Conservation (phyloP, 1,140 invertebrate genomes). For the Anoplolepis gracilipes region DNA sequence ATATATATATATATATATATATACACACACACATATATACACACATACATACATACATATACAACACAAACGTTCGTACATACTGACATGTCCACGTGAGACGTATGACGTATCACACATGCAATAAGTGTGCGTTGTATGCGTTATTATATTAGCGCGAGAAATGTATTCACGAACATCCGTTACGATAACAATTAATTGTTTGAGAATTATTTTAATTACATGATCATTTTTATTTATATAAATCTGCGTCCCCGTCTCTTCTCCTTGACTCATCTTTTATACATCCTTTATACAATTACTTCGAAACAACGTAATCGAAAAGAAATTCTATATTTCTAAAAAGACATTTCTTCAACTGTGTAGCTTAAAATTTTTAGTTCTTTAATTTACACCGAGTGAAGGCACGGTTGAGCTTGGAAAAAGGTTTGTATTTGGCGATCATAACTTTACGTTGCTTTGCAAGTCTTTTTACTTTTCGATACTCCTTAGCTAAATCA, state of each 20-base stretch:
- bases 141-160: slow-evolving; percentile 51
- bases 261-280: slow-evolving; percentile 1
- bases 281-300: neutral
- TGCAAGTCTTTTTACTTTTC: slow-evolving; percentile 7
- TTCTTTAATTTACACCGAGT: neutral
- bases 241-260: slow-evolving; percentile 54
- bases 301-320: neutral
- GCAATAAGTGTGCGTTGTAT: slow-evolving; percentile 40
- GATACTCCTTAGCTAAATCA: slow-evolving; percentile 24
- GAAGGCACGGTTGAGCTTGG: neutral
- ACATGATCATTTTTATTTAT: slow-evolving; percentile 81
- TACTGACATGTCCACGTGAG: neutral
- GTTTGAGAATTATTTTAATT: slow-evolving; percentile 80
- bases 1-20: no score
- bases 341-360: neutral
- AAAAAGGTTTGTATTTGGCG: slow-evolving; percentile 45
- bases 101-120: slow-evolving; percentile 23
- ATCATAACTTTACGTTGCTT: slow-evolving; percentile 47
- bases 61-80: neutral
- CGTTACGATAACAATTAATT: slow-evolving; percentile 63
- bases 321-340: neutral
- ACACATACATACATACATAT: neutral
- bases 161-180: slow-evolving; percentile 64
- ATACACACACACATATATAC: slow-evolving; percentile 4
- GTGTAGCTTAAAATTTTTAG: neutral